Percentiles rank a stretch among this genome's conserved stretches.
Conservation (phyloP, 64 coral and sea anemone species). For the Acropora tenuis region DNA sequence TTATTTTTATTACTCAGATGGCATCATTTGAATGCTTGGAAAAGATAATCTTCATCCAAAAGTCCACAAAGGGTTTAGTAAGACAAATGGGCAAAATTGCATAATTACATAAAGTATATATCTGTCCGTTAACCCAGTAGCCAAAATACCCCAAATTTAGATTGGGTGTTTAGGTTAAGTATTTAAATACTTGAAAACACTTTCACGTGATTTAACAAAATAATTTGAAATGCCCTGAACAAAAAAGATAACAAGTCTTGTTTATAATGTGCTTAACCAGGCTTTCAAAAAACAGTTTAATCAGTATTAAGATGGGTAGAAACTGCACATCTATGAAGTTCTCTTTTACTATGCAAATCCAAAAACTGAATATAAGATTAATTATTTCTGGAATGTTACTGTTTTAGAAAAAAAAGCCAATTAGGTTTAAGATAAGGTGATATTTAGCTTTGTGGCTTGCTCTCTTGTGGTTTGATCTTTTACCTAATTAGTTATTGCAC, state of each 20-base stretch:
- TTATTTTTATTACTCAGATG: neutral
- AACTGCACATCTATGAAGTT: neutral
- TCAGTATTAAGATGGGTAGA: neutral
- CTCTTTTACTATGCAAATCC: neutral
- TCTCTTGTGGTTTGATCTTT: too few relatives aligned
- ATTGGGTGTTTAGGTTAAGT: neutral
- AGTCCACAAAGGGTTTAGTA: neutral
- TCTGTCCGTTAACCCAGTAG: neutral
- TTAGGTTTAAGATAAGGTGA: neutral
- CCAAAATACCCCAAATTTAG: neutral
- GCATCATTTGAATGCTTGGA: neutral
- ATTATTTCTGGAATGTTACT: neutral
- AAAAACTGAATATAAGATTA: neutral
- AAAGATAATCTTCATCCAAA: neutral
- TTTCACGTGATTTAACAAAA: neutral
- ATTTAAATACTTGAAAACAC: neutral
- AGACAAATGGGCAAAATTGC: neutral
- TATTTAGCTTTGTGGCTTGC: neutral
- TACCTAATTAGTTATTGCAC: too few relatives aligned
- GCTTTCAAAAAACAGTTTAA: neutral
- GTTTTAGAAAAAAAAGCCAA: neutral
- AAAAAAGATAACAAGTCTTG: neutral
- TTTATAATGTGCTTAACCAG: neutral
- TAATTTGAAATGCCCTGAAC: neutral
- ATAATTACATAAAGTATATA: neutral